Conservation (phyloP, 2,888 invertebrate genomes). For the Pheosia gnoma region DNA sequence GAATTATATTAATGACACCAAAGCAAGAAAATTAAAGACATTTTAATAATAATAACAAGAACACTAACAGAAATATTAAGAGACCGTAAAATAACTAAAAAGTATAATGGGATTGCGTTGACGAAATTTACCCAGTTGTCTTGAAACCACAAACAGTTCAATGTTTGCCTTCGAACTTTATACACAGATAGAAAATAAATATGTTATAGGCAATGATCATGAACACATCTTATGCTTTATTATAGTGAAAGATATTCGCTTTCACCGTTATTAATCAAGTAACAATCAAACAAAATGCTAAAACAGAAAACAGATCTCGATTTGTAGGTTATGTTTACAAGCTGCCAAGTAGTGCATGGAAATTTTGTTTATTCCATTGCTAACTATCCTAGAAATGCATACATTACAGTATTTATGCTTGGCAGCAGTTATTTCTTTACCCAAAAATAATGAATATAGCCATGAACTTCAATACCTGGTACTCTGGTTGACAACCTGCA, state of each 20-base stretch:
- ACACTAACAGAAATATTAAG: too few species aligned
- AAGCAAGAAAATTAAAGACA: too few species aligned
- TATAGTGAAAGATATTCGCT: background rate
- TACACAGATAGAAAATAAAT: background rate
- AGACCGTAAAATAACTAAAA: too few species aligned
- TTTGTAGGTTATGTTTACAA: slow-evolving; percentile 82
- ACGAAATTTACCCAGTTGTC: too few species aligned
- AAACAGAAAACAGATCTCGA: slow-evolving; percentile 29
- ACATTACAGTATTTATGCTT: slow-evolving; percentile 6
- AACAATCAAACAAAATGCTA: background rate
- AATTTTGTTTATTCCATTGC: slow-evolving; percentile 18
- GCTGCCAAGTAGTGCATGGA: slow-evolving; percentile 50
- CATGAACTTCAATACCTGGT: slow-evolving; percentile 45
- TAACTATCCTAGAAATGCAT: slow-evolving; percentile 6
- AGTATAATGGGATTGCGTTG: too few species aligned
- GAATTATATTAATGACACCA: too few species aligned
- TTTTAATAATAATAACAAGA: too few species aligned
- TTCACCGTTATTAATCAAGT: background rate
- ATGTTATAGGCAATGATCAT: background rate
- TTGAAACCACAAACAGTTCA: background rate
- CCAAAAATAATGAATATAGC: slow-evolving; percentile 11
- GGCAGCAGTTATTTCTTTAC: slow-evolving; percentile 6
- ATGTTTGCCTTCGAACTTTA: background rate
- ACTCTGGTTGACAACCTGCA: slow-evolving; percentile 64
- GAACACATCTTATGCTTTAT: background rate